A percentile compares a stretch with the other conserved stretches of the same genome.
Conservation (phyloP, 2,888 invertebrate species). For the Hoplodrina ambigua region DNA sequence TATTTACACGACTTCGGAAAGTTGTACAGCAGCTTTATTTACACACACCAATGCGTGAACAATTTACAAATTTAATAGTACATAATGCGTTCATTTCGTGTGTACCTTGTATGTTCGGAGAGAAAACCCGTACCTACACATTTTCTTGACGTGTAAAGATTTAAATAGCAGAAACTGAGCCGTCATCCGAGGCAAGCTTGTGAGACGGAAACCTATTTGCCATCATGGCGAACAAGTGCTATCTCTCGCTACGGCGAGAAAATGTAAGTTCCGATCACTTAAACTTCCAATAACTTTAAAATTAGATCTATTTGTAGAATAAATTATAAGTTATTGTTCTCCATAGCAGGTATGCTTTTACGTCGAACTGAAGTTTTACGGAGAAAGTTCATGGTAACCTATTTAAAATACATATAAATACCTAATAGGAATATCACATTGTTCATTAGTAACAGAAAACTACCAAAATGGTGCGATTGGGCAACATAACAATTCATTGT, state of each 20-base stretch:
- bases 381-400: background rate
- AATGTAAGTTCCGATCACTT: slow-evolving; percentile 55
- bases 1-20: slow-evolving; percentile 36
- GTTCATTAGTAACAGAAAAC: no score
- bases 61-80: slow-evolving; percentile 46
- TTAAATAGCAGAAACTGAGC: slow-evolving; percentile 56
- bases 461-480: background rate
- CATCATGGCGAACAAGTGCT: slow-evolving; percentile 65
- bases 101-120: slow-evolving; percentile 24
- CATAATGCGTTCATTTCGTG: slow-evolving; percentile 34
- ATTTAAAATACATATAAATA: background rate
- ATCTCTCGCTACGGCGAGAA: slow-evolving; percentile 67
- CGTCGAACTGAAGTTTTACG: background rate
- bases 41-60: slow-evolving; percentile 30
- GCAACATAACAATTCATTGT: background rate
- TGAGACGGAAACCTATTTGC: slow-evolving; percentile 71
- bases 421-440: no score
- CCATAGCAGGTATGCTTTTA: background rate
- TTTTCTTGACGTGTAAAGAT: slow-evolving; percentile 47
- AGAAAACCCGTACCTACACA: slow-evolving; percentile 41
- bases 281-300: slow-evolving; percentile 42
- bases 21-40: slow-evolving; percentile 47
- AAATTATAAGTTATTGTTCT: slow-evolving; percentile 8
- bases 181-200: slow-evolving; percentile 55
- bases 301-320: slow-evolving; percentile 23